phyloP scores from a whole-genome alignment of 2,113 vertebrate genomes.

The Vicugna pacos region DNA sequence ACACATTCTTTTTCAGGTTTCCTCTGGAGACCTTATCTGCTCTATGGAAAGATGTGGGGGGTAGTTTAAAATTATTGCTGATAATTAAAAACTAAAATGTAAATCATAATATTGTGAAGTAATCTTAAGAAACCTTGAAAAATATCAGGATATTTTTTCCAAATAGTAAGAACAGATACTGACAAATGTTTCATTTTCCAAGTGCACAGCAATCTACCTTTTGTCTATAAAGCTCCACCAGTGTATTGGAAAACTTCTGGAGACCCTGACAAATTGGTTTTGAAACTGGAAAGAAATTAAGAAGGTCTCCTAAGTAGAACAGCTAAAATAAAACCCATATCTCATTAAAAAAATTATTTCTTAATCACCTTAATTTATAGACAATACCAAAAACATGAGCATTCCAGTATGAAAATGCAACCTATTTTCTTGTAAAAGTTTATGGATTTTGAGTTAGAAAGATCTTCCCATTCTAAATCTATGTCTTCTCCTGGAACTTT shows the following conservation, averaged over 20 bases:
- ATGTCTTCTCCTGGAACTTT: neutral
- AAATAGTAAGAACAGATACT: slow-evolving; percentile 16
- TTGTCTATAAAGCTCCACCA: neutral
- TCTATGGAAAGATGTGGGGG: neutral
- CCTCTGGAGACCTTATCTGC: neutral
- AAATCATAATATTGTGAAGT: slow-evolving; percentile 7
- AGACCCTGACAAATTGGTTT: slow-evolving; percentile 38
- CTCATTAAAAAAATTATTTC: slow-evolving; percentile 8
- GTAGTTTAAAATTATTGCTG: slow-evolving; percentile 44
- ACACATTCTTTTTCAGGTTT: neutral
- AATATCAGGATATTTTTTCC: slow-evolving; percentile 5
- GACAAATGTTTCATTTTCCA: slow-evolving; percentile 50
- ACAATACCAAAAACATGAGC: slow-evolving; percentile 28
- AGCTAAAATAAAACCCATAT: neutral
- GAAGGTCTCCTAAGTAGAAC: slow-evolving; percentile 49
- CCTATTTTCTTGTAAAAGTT: neutral
- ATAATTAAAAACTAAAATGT: neutral
- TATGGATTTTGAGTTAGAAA: slow-evolving; percentile 45
- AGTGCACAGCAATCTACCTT: neutral
- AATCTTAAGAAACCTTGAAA: slow-evolving; percentile 38
- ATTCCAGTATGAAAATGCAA: slow-evolving; percentile 34
- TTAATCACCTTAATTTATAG: slow-evolving; percentile 1
- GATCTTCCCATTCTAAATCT: neutral
- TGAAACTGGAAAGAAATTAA: slow-evolving; percentile 31
- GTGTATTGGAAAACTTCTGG: neutral